phyloP scores from a whole-genome alignment of 2,888 invertebrate genomes.

The Sinohyriopsis cumingii region DNA sequence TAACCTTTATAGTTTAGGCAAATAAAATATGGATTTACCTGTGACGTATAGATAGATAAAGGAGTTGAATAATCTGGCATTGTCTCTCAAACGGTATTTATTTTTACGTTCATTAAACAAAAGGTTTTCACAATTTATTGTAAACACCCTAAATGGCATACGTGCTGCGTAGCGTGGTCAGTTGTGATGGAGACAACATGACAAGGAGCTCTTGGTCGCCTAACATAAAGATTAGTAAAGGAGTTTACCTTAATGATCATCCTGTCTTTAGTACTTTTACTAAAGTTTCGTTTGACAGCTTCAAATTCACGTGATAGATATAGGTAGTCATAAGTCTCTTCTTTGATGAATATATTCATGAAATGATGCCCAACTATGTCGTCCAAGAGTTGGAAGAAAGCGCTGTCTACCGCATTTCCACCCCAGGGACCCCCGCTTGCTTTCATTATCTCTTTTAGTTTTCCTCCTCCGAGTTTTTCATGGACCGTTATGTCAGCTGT shows the following conservation, averaged over 20 bases:
- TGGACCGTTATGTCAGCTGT: conserved; percentile 21
- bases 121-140: no score
- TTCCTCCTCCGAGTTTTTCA: conserved; percentile 8
- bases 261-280: no score
- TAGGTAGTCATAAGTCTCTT: conserved; percentile 9
- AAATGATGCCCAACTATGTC: conserved; percentile 3
- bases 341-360: conserved; percentile 2
- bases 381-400: conserved; percentile 6
- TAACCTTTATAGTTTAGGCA: no score
- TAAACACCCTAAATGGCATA: background rate
- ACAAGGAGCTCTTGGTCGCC: no score
- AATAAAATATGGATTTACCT: no score
- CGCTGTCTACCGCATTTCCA: conserved; percentile 11
- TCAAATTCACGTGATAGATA: conserved; percentile 18
- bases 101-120: no score
- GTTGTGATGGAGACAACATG: no score
- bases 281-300: conserved; percentile 6
- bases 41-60: no score
- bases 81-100: no score
- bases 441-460: conserved; percentile 9
- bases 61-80: no score
- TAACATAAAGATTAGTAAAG: no score
- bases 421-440: conserved; percentile 21
- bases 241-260: no score
- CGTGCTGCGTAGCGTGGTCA: background rate